Evolutionary conservation across 2,113 vertebrate species (phyloP).

Genomic region (Noctilio leporinus): DNA sequence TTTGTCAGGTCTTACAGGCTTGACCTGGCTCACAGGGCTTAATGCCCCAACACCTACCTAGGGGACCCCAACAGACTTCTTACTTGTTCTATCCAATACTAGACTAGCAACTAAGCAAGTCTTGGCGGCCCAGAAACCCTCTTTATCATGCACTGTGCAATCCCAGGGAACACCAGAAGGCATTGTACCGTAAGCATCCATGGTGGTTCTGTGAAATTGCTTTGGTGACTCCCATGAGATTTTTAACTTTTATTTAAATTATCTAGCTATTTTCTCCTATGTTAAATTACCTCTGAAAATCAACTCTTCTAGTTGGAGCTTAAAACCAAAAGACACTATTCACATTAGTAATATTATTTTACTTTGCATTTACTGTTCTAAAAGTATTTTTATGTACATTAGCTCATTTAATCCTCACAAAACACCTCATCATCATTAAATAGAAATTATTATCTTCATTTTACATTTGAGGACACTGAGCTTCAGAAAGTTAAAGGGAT

Average conservation of each 20-base stretch:
- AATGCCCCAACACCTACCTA: too few species aligned
- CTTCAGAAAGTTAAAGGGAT: background rate
- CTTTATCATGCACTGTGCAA: background rate
- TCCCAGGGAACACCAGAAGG: background rate
- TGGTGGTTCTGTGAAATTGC: background rate
- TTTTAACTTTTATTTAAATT: background rate
- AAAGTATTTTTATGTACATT: background rate
- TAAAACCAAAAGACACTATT: background rate
- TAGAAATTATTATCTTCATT: background rate
- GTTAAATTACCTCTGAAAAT: background rate
- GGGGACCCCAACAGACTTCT: too few species aligned
- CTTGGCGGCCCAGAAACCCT: background rate
- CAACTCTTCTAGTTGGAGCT: background rate
- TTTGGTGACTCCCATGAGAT: background rate
- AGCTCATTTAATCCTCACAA: background rate
- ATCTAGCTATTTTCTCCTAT: background rate
- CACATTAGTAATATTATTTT: background rate
- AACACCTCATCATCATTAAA: background rate
- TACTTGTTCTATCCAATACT: background rate
- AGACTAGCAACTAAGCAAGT: background rate
- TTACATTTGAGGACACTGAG: background rate
- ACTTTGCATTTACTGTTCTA: background rate
- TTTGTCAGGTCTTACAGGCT: too few species aligned
- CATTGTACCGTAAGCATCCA: background rate
- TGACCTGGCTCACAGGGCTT: too few species aligned